Conservation (phyloP, 2,888 invertebrate species). For the Andrena fulva region DNA sequence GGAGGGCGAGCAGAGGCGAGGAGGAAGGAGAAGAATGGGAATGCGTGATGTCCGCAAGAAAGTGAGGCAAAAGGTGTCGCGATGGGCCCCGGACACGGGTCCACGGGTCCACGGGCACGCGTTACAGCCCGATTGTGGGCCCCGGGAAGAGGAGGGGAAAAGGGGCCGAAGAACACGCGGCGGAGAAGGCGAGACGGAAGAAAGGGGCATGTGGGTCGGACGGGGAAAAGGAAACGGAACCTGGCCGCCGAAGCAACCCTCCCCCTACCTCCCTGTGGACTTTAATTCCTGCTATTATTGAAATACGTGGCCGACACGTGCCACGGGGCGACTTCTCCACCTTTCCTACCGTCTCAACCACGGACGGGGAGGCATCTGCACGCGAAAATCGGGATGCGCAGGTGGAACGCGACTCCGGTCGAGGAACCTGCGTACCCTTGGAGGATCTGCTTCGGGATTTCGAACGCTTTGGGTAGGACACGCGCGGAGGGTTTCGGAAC, state of each 20-base stretch:
- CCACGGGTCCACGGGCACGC: conserved; percentile 59
- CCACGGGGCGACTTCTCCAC: conserved; percentile 57
- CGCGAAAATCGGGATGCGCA: conserved; percentile 58
- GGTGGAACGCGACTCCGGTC: conserved; percentile 34
- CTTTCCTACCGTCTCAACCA: conserved; percentile 40
- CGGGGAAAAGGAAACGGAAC: conserved; percentile 67
- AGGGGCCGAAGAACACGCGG: conserved; percentile 39
- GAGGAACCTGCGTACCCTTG: conserved; percentile 4
- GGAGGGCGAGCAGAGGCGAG: conserved; percentile 22
- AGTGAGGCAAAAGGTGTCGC: conserved; percentile 70
- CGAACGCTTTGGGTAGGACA: background rate
- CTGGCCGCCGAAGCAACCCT: conserved; percentile 55
- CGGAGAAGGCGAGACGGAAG: conserved; percentile 30
- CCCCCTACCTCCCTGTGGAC: conserved; percentile 40
- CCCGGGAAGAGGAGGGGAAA: conserved; percentile 18
- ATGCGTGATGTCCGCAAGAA: conserved; percentile 56
- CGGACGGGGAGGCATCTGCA: conserved; percentile 53
- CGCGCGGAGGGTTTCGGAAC: too few relatives aligned
- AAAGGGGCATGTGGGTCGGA: conserved; percentile 56
- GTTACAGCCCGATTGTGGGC: conserved; percentile 66
- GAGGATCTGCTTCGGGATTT: background rate
- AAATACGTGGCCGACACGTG: conserved; percentile 76
- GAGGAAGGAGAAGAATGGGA: conserved; percentile 40
- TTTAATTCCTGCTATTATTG: conserved; percentile 80
- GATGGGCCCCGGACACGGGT: conserved; percentile 47